Evolutionary conservation across 2,113 vertebrate species (phyloP).

Genomic region (Condylura cristata): DNA sequence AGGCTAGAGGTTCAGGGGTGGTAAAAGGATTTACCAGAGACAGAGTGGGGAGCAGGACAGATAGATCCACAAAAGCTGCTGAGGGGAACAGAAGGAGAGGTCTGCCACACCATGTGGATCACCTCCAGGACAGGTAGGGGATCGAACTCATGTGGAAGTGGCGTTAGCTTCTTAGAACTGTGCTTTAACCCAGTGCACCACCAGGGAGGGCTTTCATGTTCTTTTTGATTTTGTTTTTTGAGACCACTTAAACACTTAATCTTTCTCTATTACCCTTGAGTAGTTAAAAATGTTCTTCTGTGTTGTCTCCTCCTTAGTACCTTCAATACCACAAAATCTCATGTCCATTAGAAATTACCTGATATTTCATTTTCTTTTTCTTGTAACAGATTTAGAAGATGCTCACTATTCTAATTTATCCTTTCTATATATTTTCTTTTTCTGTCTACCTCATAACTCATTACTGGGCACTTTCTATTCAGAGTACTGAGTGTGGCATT

Average conservation of each 20-base stretch:
- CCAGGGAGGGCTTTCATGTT: neutral
- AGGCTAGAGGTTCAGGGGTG: too few species aligned
- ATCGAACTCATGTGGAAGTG: too few species aligned
- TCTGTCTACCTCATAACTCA: neutral
- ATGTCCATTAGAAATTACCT: neutral
- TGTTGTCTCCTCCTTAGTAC: neutral
- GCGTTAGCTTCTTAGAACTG: too few species aligned
- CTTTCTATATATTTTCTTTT: neutral
- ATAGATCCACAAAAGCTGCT: too few species aligned
- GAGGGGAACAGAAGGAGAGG: too few species aligned
- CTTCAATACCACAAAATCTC: neutral
- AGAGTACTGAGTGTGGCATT: neutral
- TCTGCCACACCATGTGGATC: too few species aligned
- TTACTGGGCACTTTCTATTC: neutral
- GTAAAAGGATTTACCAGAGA: too few species aligned
- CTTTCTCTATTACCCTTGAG: neutral
- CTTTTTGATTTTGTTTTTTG: constrained; percentile 1
- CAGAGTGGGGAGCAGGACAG: too few species aligned
- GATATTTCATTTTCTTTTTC: neutral
- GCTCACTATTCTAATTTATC: neutral
- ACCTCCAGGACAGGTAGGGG: too few species aligned
- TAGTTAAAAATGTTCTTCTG: neutral
- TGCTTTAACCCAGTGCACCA: too few species aligned
- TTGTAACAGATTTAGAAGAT: neutral
- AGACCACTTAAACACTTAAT: neutral